A percentile compares a stretch with the other conserved stretches of the same genome.
Evolutionary conservation across 1,140 invertebrate genomes (phyloP).

Genomic region (Eumeta japonica): DNA sequence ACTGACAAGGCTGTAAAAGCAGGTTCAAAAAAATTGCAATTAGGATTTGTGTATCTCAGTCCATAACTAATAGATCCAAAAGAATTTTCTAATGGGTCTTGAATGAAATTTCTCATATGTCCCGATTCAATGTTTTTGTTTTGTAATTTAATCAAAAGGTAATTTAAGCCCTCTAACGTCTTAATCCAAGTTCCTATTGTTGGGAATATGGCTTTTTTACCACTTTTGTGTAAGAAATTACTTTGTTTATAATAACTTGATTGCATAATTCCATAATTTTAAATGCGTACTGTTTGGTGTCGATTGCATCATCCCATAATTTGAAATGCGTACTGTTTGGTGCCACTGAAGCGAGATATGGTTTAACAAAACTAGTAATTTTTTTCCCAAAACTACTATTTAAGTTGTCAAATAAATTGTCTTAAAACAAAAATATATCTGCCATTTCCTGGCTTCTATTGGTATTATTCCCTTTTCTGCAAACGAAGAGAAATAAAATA

Average conservation of each 20-base stretch:
- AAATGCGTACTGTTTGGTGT: too few relatives aligned
- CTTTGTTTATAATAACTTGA: conserved; percentile 6
- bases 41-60: conserved; percentile 7
- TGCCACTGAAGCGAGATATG: too few relatives aligned
- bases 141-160: too few relatives aligned
- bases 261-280: too few relatives aligned
- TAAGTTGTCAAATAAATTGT: conserved; percentile 15
- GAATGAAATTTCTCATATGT: too few relatives aligned
- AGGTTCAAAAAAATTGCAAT: conserved; percentile 5
- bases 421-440: conserved; percentile 17
- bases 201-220: conserved; percentile 14
- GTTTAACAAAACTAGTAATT: conserved; percentile 15
- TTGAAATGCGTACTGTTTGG: conserved; percentile 23
- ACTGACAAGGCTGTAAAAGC: conserved; percentile 10
- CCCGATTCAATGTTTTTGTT: too few relatives aligned
- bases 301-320: conserved; percentile 16
- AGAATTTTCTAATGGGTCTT: too few relatives aligned
- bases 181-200: too few relatives aligned
- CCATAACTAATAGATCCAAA: too few relatives aligned
- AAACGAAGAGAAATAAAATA: conserved; percentile 10
- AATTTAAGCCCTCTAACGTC: too few relatives aligned
- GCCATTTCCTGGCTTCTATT: conserved; percentile 15
- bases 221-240: conserved; percentile 19
- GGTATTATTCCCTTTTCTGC: conserved; percentile 14
- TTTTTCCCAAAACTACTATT: conserved; percentile 11